Base-by-base conservation (phyloP, 2,888 invertebrate species). In the Patella caerulea region DNA sequence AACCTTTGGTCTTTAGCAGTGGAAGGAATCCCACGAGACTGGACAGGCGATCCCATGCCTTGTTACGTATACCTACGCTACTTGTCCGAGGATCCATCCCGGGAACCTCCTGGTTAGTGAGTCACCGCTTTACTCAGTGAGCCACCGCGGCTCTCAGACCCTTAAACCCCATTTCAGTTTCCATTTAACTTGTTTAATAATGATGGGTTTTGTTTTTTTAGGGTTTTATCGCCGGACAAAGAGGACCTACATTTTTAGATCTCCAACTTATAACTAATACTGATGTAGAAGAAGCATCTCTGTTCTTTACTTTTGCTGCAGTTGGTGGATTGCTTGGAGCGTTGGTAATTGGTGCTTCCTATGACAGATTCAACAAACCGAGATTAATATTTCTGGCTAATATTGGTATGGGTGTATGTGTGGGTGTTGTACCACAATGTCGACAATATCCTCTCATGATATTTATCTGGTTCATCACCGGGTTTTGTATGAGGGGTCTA, bases 191-290 rank as follows among this genome's bases (percentile, higher is more conserved):
- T 19, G 9, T n/a, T 71, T 24, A 34, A 19, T 4, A 11, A 34
- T 17, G 4, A 9, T 34, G 7, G 12, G 1, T 4, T 71, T 71
- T 11, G 29, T 11, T 52, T 52, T 72, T 72, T 45, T 5, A 91
- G 91, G 91, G 91, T 17, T 80, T 91, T n/a, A 86, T 87, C 72
- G 82, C 88, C 76, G 88, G 90, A 7, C 86, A 91, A 65, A 86
- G 89, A 29, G 90, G 90, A 19, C 90, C 91, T 17, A 88, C 91
- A 2, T 82, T 90, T 34, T 81, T 87, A 0, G 87, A 89, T 81
- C 84, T 90, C 12, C 81, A 84, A 75, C 81, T 86, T 53, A 83
- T 87, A 29, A 84, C 86, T 3, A 81, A 85, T 74, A 80, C 86
- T 12, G 81, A 85, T 72, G 79, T 85, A 5, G 80, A 85, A 17